Evolutionary conservation across 1,140 invertebrate genomes (phyloP).

Genomic region (Contarinia nasturtii): DNA sequence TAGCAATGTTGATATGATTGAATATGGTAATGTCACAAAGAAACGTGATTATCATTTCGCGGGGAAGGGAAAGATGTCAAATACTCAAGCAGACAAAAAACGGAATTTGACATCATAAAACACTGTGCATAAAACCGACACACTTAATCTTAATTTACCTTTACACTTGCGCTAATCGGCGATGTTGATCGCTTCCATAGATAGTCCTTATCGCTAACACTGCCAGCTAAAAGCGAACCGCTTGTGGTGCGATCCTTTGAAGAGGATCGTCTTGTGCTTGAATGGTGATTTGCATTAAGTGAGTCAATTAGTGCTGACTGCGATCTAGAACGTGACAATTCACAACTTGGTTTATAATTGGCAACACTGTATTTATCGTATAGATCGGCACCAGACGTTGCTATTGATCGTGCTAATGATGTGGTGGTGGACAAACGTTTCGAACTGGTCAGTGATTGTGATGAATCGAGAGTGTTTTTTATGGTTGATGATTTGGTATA

Average conservation of each 20-base stretch:
- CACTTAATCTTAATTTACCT: neutral
- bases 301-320: conserved; percentile 4
- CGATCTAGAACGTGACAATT: conserved; percentile 25
- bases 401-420: conserved; percentile 21
- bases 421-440: conserved; percentile 18
- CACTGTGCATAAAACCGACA: no score
- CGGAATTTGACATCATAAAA: no score
- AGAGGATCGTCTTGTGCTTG: neutral
- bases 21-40: no score
- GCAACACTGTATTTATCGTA: conserved; percentile 24
- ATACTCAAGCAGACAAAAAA: no score
- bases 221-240: neutral
- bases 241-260: neutral
- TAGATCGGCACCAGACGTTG: conserved; percentile 21
- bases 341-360: conserved; percentile 24
- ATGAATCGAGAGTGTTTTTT: neutral
- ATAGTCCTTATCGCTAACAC: neutral
- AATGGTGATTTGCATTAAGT: neutral
- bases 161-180: neutral
- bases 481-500: conserved; percentile 1
- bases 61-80: no score
- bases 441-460: conserved; percentile 4
- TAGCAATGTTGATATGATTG: no score
- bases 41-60: no score
- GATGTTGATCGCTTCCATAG: neutral